A percentile compares a stretch with the other conserved stretches of the same genome.
Evolutionary conservation across 2,888 invertebrate species (phyloP).

Genomic region (Pseudoips prasinana): DNA sequence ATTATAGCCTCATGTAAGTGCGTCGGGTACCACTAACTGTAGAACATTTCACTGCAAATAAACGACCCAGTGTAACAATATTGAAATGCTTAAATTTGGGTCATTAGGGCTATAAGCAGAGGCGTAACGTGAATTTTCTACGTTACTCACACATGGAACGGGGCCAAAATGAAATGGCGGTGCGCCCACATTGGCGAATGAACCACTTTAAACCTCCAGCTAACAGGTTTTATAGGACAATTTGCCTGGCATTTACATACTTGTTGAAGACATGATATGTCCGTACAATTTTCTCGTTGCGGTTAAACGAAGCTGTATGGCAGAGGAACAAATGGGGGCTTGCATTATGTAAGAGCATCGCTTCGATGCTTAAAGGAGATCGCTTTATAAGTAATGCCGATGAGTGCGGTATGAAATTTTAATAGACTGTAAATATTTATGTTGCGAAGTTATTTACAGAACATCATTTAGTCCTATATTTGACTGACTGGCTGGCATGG

Average conservation of each 20-base stretch:
- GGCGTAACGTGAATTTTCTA: constrained; percentile 29
- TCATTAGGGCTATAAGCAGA: constrained; percentile 33
- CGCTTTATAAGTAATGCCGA: constrained; percentile 1
- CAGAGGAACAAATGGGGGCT: constrained; percentile 13
- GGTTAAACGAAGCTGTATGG: constrained; percentile 4
- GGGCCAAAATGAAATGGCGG: constrained; percentile 32
- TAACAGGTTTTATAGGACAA: constrained; percentile 31
- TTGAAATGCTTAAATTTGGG: constrained; percentile 33
- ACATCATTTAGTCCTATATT: too few species aligned
- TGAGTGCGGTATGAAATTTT: constrained; percentile 3
- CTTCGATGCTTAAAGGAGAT: constrained; percentile 17
- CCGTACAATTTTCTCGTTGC: constrained; percentile 14
- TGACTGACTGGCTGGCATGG: too few species aligned
- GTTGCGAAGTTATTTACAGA: too few species aligned
- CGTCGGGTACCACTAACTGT: constrained; percentile 22
- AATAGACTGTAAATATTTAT: constrained; percentile 6
- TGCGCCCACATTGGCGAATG: constrained; percentile 25
- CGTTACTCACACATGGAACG: constrained; percentile 28
- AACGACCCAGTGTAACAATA: constrained; percentile 30
- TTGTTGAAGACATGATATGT: constrained; percentile 27
- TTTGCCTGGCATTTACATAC: constrained; percentile 29
- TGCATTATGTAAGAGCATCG: constrained; percentile 18
- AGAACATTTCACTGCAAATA: constrained; percentile 25
- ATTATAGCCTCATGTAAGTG: constrained; percentile 25
- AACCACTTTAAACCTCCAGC: constrained; percentile 31